Conservation (phyloP, 1,140 invertebrate species). For the Pentalonia nigronervosa region DNA sequence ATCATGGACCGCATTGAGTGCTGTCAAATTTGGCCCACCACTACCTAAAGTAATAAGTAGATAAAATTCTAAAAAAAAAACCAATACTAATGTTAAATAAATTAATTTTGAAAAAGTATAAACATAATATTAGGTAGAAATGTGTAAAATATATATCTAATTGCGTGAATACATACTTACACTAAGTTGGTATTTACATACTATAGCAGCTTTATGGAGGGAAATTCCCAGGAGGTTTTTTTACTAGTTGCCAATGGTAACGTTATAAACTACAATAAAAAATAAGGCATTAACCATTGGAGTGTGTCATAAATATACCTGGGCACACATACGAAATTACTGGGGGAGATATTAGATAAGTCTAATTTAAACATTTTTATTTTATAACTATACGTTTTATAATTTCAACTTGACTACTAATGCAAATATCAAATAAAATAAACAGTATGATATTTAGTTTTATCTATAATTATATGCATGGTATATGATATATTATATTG, state of each 20-base stretch:
- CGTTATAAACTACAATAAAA: constrained; percentile 46
- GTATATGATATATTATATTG: not conserved
- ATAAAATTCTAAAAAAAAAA: not conserved
- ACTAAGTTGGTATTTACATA: not conserved
- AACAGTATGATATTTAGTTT: constrained; percentile 21
- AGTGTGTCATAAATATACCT: constrained; percentile 49
- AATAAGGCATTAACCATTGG: constrained; percentile 30
- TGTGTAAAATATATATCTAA: not conserved
- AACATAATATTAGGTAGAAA: not conserved
- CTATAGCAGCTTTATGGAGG: not conserved
- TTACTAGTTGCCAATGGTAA: constrained; percentile 47
- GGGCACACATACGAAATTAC: not conserved
- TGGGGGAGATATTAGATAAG: constrained; percentile 47
- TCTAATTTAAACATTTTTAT: constrained; percentile 44
- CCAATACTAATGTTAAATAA: not conserved
- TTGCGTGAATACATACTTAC: not conserved
- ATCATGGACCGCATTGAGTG: not conserved
- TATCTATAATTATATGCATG: constrained; percentile 5
- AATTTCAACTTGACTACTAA: constrained; percentile 27
- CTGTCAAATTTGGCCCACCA: not conserved
- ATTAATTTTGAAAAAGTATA: not conserved
- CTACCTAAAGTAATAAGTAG: not conserved
- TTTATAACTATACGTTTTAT: constrained; percentile 37
- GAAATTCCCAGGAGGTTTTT: not conserved
- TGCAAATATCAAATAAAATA: constrained; percentile 23